Evolutionary conservation across 2,113 vertebrate genomes (phyloP), one percentile per base, ranked within the genome.

Genomic region (Butorides virescens): DNA sequence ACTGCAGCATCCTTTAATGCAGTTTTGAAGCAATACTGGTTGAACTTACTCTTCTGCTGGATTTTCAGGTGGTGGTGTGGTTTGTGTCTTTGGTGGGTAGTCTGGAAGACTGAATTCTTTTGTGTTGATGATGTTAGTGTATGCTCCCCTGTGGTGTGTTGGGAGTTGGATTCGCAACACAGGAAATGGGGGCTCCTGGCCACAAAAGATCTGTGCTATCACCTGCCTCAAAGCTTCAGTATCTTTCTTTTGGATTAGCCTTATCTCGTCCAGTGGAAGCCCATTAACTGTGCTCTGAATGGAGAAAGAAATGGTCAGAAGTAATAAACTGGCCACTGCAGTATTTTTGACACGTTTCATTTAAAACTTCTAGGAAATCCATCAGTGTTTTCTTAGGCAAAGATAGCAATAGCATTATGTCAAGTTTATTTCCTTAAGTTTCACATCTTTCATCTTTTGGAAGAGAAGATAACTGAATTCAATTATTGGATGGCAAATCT

Each of bases 201-300:
- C 58, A 29, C 58, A 47, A 80, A 92, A 23, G 49, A 55, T 76
- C 87, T 85, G 66, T 91, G 66, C 62, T 88, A 22, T 94, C 55
- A 46, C 29, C 62, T 88, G 36, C 66, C 91, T 96, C 67, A 83
- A 46, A 94, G 62, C 85, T 86, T 96, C 73, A 30, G 11, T 80
- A 56, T 90, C 70, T 94, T 5, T 93, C 92, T 92, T 79, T 83
- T 95, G 87, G 52, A 77, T 80, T 83, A 93, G 83, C 61, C 25
- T 66, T 55, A 47, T 30, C 67, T 93, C 62, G 90, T 95, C 72
- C 67, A 70, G 70, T 83, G 58, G 21, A 92, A 85, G 27, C 88
- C 56, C 16, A 27, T 23, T 88, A 88, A 76, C 72, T 77, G 29
- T 86, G 68, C 50, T 76, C 7, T 67, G 71, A 89, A 29, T 9